Base-by-base conservation (phyloP, 2,113 vertebrate genomes). In the Arenaria interpres region DNA sequence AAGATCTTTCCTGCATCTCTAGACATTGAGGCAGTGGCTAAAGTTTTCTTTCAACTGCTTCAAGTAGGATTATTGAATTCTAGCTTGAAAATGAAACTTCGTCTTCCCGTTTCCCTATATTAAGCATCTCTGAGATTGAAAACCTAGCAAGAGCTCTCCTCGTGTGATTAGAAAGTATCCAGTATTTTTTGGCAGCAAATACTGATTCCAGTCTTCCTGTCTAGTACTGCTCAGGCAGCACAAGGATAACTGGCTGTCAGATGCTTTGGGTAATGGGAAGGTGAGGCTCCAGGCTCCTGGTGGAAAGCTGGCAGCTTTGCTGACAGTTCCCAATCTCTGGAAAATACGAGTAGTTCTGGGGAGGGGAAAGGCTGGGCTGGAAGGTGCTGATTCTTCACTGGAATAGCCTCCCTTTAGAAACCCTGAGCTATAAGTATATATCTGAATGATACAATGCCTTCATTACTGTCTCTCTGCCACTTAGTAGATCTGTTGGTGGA, bases 181-280 rank as follows among this genome's bases (percentile, higher is more conserved):
- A 88, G 25, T 89, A 79, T 82, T 85, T 95, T 94, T 95, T 94
- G 91, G 88, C 89, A 93, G 74, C 75, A 94, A 90, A 96, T 80
- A 83, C 85, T 90, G 82, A 94, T 96, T 96, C 82, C 79, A 57
- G 0, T 93, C 78, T 85, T 71, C 78, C 93, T 95, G 62, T 57
- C 67, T 85, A 41, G 71, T 76, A n/a, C 48, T 63, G 82, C 66
- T 93, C 73, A 76, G 89, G 66, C 90, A 88, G 64, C 64, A 45
- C 15, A 27, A 37, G 88, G 90, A 67, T 94, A 90, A 96, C 93
- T 22, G 66, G 43, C 91, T 88, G 75, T 93, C 81, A 88, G 74
- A 53, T 7, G 18, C 50, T 82, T 73, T 75, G 73, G 67, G 33
- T 50, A 76, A 79, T 25, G 62, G 93, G 64, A 91, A 91, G 69